Conservation (phyloP, 2,888 invertebrate genomes). For the Zaprionus lineosus region DNA sequence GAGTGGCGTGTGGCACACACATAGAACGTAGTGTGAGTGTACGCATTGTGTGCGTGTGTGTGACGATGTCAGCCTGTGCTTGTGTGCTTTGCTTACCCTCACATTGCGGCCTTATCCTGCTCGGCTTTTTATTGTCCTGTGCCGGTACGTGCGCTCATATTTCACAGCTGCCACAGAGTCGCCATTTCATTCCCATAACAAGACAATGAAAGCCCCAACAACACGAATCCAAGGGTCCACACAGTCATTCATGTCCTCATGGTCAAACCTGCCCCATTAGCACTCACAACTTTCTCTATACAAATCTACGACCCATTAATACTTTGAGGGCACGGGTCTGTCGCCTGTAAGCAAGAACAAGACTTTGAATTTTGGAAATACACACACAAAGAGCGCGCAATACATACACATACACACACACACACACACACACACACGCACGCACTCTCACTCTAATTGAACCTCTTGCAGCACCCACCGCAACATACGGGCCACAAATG, state of each 20-base stretch:
- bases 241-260: not conserved
- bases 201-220: slow-evolving; percentile 23
- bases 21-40: not conserved
- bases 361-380: too few species aligned
- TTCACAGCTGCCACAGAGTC: slow-evolving; percentile 63
- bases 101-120: slow-evolving; percentile 21
- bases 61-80: too few species aligned
- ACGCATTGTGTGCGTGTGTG: not conserved
- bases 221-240: not conserved
- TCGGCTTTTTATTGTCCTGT: slow-evolving; percentile 30
- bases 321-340: too few species aligned
- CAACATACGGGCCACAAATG: slow-evolving; percentile 19
- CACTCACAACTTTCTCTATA: too few species aligned
- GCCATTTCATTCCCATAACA: slow-evolving; percentile 34
- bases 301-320: too few species aligned
- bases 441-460: too few species aligned
- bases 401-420: too few species aligned
- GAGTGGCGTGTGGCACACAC: too few species aligned
- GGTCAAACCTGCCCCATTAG: not conserved
- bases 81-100: slow-evolving; percentile 1
- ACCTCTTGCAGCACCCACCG: slow-evolving; percentile 3
- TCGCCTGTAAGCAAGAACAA: too few species aligned
- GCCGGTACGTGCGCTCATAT: slow-evolving; percentile 63
- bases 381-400: too few species aligned
- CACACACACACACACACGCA: too few species aligned